Conservation (phyloP, 1,140 invertebrate genomes). For the Formica exsecta region DNA sequence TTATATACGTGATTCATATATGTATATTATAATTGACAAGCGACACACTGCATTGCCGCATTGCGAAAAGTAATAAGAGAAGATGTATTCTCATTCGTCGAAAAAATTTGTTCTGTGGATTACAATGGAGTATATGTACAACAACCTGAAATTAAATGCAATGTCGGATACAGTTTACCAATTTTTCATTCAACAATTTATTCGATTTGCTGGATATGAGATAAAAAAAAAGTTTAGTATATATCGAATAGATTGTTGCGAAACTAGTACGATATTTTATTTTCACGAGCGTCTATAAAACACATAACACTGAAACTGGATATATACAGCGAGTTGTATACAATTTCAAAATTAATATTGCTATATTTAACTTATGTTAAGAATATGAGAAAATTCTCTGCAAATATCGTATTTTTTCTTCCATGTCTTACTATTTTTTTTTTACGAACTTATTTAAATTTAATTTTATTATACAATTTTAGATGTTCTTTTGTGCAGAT, state of each 20-base stretch:
- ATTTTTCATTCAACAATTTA: slow-evolving; percentile 65
- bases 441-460: not conserved
- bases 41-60: not conserved
- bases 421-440: not conserved
- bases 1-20: not conserved
- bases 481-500: not conserved
- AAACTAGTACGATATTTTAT: slow-evolving; percentile 54
- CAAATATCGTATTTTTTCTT: not conserved
- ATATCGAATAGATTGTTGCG: slow-evolving; percentile 20
- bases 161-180: slow-evolving; percentile 58
- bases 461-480: not conserved
- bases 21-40: not conserved
- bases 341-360: slow-evolving; percentile 7
- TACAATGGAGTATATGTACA: slow-evolving; percentile 18
- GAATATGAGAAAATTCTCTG: not conserved
- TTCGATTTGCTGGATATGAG: slow-evolving; percentile 37
- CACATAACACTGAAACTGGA: slow-evolving; percentile 43
- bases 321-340: slow-evolving; percentile 23
- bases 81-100: slow-evolving; percentile 27
- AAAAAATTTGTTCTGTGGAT: slow-evolving; percentile 25
- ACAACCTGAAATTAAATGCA: slow-evolving; percentile 27
- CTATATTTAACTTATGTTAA: not conserved
- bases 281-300: slow-evolving; percentile 54
- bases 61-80: slow-evolving; percentile 20
- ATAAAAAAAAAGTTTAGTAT: slow-evolving; percentile 45